Evolutionary conservation across 2,888 invertebrate genomes (phyloP).

Genomic region (Ennomos quercinarius): DNA sequence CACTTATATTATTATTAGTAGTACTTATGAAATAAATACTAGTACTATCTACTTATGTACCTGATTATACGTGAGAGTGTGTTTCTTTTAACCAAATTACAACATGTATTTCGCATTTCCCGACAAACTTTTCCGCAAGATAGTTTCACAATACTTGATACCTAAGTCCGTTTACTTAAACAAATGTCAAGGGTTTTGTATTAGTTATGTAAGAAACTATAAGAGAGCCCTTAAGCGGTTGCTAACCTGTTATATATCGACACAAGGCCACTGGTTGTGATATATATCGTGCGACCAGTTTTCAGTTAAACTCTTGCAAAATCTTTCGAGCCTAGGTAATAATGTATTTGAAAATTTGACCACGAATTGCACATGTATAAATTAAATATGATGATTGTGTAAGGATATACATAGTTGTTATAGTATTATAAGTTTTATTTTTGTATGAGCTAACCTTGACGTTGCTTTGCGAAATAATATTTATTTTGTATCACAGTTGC

Average conservation of each 20-base stretch:
- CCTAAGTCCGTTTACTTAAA: conserved; percentile 10
- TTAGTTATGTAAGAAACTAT: conserved; percentile 26
- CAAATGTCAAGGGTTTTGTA: conserved; percentile 6
- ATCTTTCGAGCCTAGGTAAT: too few species aligned
- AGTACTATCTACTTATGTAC: too few species aligned
- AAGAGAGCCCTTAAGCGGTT: conserved; percentile 23
- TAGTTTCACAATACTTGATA: conserved; percentile 1
- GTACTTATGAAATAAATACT: too few species aligned
- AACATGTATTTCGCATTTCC: too few species aligned
- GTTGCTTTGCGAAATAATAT: conserved; percentile 8
- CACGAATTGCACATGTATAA: conserved; percentile 29
- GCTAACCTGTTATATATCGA: conserved; percentile 19
- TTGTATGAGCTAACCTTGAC: conserved; percentile 8
- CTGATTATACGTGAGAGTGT: too few species aligned
- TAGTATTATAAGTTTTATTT: conserved; percentile 9
- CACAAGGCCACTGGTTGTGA: too few species aligned
- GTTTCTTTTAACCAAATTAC: too few species aligned
- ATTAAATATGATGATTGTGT: conserved; percentile 23
- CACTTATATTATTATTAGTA: too few species aligned
- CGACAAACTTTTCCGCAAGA: conserved; percentile 6
- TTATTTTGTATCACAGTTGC: too few species aligned
- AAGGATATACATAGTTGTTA: conserved; percentile 21
- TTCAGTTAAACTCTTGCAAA: too few species aligned
- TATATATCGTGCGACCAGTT: too few species aligned
- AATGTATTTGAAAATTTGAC: conserved; percentile 36